A percentile compares a stretch with the other conserved stretches of the same genome.
These are phyloP conservation scores for Lamellibrachia luymesi DNA, from an alignment of 1,140 invertebrate genomes.

Conservation along the genomic window DNA sequence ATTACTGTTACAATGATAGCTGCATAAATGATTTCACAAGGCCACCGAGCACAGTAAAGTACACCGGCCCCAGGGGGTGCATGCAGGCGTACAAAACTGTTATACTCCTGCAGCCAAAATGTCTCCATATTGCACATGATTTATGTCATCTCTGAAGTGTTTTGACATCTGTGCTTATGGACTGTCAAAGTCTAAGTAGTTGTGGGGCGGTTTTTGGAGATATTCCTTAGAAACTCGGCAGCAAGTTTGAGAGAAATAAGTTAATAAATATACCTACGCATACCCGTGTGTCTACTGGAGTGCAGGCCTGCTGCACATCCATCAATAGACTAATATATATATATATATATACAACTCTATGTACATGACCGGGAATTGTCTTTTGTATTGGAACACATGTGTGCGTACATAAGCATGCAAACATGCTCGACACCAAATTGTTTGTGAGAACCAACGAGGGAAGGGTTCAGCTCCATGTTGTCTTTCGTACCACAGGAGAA, in stretches of 20 bases:
- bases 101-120: neutral
- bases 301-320: neutral
- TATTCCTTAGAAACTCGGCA: neutral
- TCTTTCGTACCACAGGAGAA: neutral
- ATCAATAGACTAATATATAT: neutral
- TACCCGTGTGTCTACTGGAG: neutral
- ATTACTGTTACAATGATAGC: neutral
- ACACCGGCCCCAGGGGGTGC: neutral
- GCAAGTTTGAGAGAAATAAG: neutral
- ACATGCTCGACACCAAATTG: neutral
- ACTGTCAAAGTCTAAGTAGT: neutral
- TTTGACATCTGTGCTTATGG: neutral
- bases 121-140: neutral
- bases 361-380: neutral
- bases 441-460: neutral
- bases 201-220: neutral
- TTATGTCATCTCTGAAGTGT: neutral
- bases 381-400: neutral
- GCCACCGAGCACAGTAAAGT: neutral
- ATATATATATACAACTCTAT: neutral
- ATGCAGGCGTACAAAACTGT: neutral
- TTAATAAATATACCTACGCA: conserved; percentile 6
- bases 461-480: neutral
- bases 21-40: neutral
- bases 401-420: neutral